phyloP scores from a whole-genome alignment of 2,888 invertebrate species.

The Iselma pallidipennis region DNA sequence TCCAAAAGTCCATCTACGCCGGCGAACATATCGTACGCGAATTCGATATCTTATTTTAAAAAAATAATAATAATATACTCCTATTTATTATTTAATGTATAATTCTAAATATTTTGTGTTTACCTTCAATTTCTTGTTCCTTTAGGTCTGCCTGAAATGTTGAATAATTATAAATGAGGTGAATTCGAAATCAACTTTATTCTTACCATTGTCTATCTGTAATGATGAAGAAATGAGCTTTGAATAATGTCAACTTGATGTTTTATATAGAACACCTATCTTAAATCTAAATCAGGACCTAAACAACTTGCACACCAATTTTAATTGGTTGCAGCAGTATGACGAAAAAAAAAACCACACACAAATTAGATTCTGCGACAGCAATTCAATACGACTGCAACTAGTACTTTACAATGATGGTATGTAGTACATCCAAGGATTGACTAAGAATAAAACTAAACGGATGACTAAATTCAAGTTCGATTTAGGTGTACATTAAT shows the following conservation, averaged over 20 bases:
- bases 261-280: constrained; percentile 46
- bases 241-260: constrained; percentile 31
- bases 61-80: background rate
- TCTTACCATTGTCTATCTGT: constrained; percentile 20
- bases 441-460: background rate
- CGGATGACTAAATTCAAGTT: background rate
- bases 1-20: constrained; percentile 86
- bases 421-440: background rate
- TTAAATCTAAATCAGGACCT: constrained; percentile 43
- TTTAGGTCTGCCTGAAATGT: constrained; percentile 44
- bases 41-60: constrained; percentile 43
- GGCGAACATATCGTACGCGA: constrained; percentile 47
- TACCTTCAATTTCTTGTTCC: constrained; percentile 46
- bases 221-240: constrained; percentile 35
- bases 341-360: background rate
- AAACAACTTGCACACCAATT: constrained; percentile 37
- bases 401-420: constrained; percentile 11
- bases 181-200: constrained; percentile 26
- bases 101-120: constrained; percentile 22
- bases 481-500: background rate
- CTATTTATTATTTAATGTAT: background rate
- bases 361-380: constrained; percentile 6
- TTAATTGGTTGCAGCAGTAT: constrained; percentile 29
- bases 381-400: constrained; percentile 41
- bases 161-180: background rate